phyloP scores from a whole-genome alignment of 2,113 vertebrate genomes.

The Ahaetulla prasina region DNA sequence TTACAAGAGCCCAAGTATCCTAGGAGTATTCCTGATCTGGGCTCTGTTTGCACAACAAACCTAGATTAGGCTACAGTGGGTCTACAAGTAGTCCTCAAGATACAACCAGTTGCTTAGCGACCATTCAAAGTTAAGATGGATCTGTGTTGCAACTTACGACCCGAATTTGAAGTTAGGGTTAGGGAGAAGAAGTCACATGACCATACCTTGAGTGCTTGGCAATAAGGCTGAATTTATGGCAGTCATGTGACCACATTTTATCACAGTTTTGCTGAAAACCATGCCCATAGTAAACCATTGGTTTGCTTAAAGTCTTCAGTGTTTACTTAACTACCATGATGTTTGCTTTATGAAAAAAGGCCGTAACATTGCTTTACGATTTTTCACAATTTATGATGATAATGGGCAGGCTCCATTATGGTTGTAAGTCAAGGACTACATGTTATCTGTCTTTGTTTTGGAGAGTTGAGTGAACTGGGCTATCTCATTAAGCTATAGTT shows the following conservation, averaged over 20 bases:
- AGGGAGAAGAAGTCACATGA: too few species aligned
- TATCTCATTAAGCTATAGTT: background rate
- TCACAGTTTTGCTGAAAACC: background rate
- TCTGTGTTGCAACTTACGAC: background rate
- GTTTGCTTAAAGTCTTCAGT: background rate
- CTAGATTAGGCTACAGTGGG: background rate
- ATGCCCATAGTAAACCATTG: background rate
- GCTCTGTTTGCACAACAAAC: background rate
- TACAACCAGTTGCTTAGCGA: background rate
- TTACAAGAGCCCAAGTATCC: background rate
- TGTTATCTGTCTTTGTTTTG: background rate
- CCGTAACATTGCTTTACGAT: background rate
- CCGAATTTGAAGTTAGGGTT: background rate
- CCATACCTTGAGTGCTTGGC: background rate
- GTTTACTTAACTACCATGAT: background rate
- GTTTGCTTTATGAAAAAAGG: background rate
- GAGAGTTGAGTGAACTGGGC: background rate
- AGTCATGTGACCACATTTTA: background rate
- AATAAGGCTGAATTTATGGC: background rate
- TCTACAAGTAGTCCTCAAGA: background rate
- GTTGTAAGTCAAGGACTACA: background rate
- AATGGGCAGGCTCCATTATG: background rate
- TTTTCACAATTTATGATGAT: background rate
- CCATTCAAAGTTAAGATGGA: background rate
- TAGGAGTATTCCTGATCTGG: background rate